Percentiles rank a stretch among this genome's conserved stretches.
Evolutionary conservation across 92 coral and sea anemone species (phyloP).

Genomic region (Nematostella vectensis): DNA sequence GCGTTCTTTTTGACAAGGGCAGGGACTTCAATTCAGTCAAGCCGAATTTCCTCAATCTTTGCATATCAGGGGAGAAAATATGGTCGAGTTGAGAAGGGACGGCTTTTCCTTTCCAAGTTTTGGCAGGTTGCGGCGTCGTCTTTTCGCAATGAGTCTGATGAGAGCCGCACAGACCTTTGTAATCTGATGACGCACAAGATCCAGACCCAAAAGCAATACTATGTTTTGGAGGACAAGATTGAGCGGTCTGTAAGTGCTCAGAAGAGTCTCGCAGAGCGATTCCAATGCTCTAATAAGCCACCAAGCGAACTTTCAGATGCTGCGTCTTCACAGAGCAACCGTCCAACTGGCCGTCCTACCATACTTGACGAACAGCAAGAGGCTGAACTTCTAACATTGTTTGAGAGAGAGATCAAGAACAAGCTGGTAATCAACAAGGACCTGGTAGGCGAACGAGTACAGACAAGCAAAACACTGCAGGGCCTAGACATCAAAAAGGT

Average conservation of each 20-base stretch:
- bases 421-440: background rate
- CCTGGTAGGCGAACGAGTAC: too few species aligned
- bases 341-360: background rate
- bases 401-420: background rate
- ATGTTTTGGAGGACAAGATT: conserved; percentile 4
- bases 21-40: background rate
- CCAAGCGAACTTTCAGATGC: background rate
- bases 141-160: background rate
- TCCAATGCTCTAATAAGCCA: background rate
- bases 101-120: conserved; percentile 8
- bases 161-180: conserved; percentile 2
- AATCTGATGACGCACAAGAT: conserved; percentile 8
- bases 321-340: too few species aligned
- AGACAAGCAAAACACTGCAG: background rate
- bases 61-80: conserved; percentile 4
- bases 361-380: background rate
- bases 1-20: conserved; percentile 6
- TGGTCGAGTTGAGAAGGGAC: conserved; percentile 13
- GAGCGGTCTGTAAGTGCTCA: background rate
- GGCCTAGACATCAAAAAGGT: background rate
- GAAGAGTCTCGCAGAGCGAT: background rate
- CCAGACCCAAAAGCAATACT: conserved; percentile 1
- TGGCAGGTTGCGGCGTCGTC: conserved; percentile 12
- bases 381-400: background rate
- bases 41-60: conserved; percentile 2